phyloP scores from a whole-genome alignment of 1,140 invertebrate genomes.

The Rhizoglyphus robini region DNA sequence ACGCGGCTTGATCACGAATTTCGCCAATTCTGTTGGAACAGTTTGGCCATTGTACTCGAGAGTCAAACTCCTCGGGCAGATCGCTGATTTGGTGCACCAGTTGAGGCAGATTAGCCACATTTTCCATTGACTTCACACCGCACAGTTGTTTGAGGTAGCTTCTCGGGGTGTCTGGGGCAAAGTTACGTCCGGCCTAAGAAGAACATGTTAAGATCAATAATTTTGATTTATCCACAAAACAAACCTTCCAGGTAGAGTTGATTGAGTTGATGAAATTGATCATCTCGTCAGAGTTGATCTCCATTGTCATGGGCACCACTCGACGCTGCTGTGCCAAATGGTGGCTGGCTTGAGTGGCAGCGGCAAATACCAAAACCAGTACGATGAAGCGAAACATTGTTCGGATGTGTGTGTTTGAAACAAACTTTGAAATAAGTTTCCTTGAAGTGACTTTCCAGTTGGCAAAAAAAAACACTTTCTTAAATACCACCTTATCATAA shows the following conservation, averaged over 20 bases:
- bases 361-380: not conserved
- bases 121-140: not conserved
- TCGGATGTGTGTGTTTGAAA: no score
- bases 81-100: slow-evolving; percentile 20
- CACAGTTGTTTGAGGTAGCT: not conserved
- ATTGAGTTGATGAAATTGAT: slow-evolving; percentile 38
- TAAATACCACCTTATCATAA: no score
- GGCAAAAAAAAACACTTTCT: no score
- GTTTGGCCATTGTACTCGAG: slow-evolving; percentile 61
- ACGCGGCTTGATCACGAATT: slow-evolving; percentile 57
- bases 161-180: not conserved
- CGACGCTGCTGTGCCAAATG: not conserved
- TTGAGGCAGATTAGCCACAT: not conserved
- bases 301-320: not conserved
- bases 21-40: slow-evolving; percentile 63
- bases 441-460: no score
- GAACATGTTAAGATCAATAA: not conserved
- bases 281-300: slow-evolving; percentile 28
- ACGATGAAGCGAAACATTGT: no score
- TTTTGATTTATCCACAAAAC: not conserved
- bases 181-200: not conserved
- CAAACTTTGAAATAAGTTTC: no score
- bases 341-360: no score
- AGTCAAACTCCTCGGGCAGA: slow-evolving; percentile 62
- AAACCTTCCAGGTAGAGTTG: slow-evolving; percentile 46